Evolutionary conservation across 2,888 invertebrate species (phyloP).

Genomic region (Macrosoma leucophasiata): DNA sequence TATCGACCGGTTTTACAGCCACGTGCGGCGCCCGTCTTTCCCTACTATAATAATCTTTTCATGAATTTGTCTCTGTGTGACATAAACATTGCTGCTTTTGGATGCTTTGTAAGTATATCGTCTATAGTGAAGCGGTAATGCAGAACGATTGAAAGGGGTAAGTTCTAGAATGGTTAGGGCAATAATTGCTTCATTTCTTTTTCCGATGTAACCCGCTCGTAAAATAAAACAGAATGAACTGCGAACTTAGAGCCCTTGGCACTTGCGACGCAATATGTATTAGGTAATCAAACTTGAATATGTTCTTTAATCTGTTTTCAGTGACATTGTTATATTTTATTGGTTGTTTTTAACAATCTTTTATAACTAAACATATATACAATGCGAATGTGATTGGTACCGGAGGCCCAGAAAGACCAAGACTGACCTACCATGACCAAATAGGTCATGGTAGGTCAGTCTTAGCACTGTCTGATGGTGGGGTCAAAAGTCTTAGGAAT

Average conservation of each 20-base stretch:
- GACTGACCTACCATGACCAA: too few relatives aligned
- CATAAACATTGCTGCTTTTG: not conserved
- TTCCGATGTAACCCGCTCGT: slow-evolving; percentile 34
- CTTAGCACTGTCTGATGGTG: too few relatives aligned
- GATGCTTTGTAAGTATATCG: slow-evolving; percentile 16
- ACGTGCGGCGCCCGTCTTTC: slow-evolving; percentile 52
- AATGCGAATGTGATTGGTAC: too few relatives aligned
- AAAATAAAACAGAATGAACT: slow-evolving; percentile 43
- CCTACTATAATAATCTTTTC: slow-evolving; percentile 18
- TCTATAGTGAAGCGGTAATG: too few relatives aligned
- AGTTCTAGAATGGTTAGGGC: slow-evolving; percentile 22
- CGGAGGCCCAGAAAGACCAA: too few relatives aligned
- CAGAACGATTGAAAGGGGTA: not conserved
- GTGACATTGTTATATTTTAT: too few relatives aligned
- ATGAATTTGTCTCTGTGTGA: slow-evolving; percentile 8
- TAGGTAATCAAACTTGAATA: slow-evolving; percentile 23
- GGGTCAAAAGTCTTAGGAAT: too few relatives aligned
- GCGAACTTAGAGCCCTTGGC: slow-evolving; percentile 25
- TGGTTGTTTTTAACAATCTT: too few relatives aligned
- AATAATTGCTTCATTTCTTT: slow-evolving; percentile 51
- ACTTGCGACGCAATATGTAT: slow-evolving; percentile 28
- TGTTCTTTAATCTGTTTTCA: slow-evolving; percentile 8
- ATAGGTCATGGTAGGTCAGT: too few relatives aligned
- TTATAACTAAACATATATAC: too few relatives aligned
- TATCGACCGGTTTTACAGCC: slow-evolving; percentile 58